Percentiles rank a stretch among this genome's conserved stretches.
Evolutionary conservation across 2,888 invertebrate genomes (phyloP).

Genomic region (Phragmatobia fuliginosa): DNA sequence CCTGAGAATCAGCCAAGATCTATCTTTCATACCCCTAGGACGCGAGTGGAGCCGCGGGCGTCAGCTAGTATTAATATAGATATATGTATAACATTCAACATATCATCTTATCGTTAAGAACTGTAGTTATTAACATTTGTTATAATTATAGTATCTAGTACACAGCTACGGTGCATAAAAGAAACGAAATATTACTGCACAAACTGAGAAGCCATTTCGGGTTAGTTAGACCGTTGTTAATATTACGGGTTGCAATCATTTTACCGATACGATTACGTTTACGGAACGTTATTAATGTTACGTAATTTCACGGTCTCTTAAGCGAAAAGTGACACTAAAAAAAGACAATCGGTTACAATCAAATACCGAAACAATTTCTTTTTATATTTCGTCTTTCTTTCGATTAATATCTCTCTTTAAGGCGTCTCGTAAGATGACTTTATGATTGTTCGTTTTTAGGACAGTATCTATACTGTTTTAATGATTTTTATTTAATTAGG

Average conservation of each 20-base stretch:
- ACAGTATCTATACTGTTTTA: neutral
- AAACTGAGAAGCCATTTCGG: neutral
- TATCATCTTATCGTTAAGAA: too few relatives aligned
- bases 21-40: too few relatives aligned
- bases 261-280: slow-evolving; percentile 25
- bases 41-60: too few relatives aligned
- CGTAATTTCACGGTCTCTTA: slow-evolving; percentile 24
- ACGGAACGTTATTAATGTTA: slow-evolving; percentile 34
- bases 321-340: slow-evolving; percentile 30
- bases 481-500: too few relatives aligned
- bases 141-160: too few relatives aligned
- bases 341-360: slow-evolving; percentile 15
- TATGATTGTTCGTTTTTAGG: neutral
- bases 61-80: too few relatives aligned
- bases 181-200: neutral
- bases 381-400: slow-evolving; percentile 14
- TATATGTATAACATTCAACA: too few relatives aligned
- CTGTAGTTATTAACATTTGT: too few relatives aligned
- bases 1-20: too few relatives aligned
- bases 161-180: neutral
- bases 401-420: neutral
- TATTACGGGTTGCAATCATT: slow-evolving; percentile 12
- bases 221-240: neutral
- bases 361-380: slow-evolving; percentile 9
- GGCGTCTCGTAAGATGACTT: neutral